phyloP scores from a whole-genome alignment of 64 coral and sea anemone species.

The Actinia tenebrosa region DNA sequence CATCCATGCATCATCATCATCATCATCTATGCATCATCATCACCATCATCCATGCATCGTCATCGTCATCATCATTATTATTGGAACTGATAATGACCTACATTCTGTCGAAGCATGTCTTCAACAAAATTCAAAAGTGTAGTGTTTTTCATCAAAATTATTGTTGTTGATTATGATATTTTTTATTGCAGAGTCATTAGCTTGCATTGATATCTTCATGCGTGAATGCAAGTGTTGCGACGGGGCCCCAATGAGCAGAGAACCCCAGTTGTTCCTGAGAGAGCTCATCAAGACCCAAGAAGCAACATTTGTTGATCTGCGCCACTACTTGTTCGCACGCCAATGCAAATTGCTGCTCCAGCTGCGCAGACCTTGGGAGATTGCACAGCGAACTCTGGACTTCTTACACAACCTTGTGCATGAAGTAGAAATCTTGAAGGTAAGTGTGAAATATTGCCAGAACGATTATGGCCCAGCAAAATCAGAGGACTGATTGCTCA shows the following conservation, averaged over 20 bases:
- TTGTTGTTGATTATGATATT: background rate
- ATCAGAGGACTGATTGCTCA: no score
- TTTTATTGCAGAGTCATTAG: slow-evolving; percentile 48
- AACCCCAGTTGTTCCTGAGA: slow-evolving; percentile 55
- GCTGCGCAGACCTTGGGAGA: slow-evolving; percentile 68
- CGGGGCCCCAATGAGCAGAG: slow-evolving; percentile 60
- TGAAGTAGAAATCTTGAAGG: slow-evolving; percentile 83
- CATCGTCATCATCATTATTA: no score
- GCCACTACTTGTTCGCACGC: slow-evolving; percentile 89
- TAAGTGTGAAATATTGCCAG: background rate
- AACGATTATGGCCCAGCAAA: no score
- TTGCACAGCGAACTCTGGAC: slow-evolving; percentile 83
- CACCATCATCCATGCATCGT: no score
- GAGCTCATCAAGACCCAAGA: slow-evolving; percentile 64
- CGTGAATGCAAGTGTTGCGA: slow-evolving; percentile 80
- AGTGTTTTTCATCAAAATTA: background rate
- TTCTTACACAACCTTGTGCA: slow-evolving; percentile 88
- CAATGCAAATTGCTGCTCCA: slow-evolving; percentile 83
- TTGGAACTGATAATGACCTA: no score
- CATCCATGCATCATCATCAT: no score
- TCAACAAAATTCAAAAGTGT: no score
- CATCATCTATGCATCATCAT: no score
- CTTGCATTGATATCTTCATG: slow-evolving; percentile 82
- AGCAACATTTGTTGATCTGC: slow-evolving; percentile 82
- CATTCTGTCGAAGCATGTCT: no score